A percentile compares a stretch with the other conserved stretches of the same genome.
Conservation (phyloP, 2,888 invertebrate species). For the Xylota segnis region DNA sequence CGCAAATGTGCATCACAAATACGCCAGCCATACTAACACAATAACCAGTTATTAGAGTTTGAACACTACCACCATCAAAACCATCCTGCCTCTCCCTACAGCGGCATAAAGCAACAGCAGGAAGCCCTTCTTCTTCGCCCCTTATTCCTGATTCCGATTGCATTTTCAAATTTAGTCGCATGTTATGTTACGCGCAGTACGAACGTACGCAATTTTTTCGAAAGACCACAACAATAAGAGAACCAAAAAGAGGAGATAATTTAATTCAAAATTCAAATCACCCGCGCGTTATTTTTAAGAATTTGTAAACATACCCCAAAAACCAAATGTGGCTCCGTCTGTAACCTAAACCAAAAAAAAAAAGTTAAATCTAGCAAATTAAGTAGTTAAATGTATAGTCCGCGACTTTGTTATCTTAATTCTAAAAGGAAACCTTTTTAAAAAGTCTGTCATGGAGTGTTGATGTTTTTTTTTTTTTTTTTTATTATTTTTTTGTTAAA, state of each 20-base stretch:
- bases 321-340: slow-evolving; percentile 74
- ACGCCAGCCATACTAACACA: slow-evolving; percentile 62
- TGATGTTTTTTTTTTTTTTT: neutral
- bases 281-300: slow-evolving; percentile 47
- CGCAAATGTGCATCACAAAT: slow-evolving; percentile 49
- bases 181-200: slow-evolving; percentile 74
- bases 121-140: slow-evolving; percentile 71
- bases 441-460: slow-evolving; percentile 18
- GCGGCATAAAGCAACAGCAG: slow-evolving; percentile 48
- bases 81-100: slow-evolving; percentile 30
- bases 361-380: slow-evolving; percentile 46
- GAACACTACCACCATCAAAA: slow-evolving; percentile 57
- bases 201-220: slow-evolving; percentile 60
- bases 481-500: slow-evolving; percentile 43
- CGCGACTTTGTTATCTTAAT: slow-evolving; percentile 47
- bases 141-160: slow-evolving; percentile 75
- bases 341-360: slow-evolving; percentile 72
- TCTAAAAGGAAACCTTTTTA: slow-evolving; percentile 12
- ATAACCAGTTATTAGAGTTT: slow-evolving; percentile 75
- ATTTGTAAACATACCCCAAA: slow-evolving; percentile 33
- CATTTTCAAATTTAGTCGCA: slow-evolving; percentile 75
- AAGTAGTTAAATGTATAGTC: slow-evolving; percentile 55
- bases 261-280: slow-evolving; percentile 38
- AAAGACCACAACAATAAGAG: slow-evolving; percentile 36
- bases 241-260: slow-evolving; percentile 14